Conservation (phyloP, 2,888 invertebrate species). For the Dryococelus australis region DNA sequence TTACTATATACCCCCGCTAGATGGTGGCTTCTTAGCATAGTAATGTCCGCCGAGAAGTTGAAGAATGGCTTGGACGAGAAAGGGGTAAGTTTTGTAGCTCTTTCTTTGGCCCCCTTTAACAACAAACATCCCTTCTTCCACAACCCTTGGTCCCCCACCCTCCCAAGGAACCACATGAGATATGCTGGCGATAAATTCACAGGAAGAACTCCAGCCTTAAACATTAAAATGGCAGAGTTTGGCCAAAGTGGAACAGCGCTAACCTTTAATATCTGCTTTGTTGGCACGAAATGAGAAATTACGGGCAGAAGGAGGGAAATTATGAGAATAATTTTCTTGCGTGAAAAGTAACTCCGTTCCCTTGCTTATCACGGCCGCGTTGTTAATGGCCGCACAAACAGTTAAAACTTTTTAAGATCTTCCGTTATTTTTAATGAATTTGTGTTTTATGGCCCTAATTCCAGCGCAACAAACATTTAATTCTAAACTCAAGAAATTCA, state of each 20-base stretch:
- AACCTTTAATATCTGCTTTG: slow-evolving; percentile 16
- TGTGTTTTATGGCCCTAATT: slow-evolving; percentile 4
- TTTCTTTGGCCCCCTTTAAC: slow-evolving; percentile 9
- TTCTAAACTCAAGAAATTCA: background rate
- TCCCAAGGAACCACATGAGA: background rate
- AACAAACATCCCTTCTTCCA: too few relatives aligned
- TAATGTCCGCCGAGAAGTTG: slow-evolving; percentile 20
- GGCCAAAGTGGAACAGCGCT: slow-evolving; percentile 16
- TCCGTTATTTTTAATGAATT: slow-evolving; percentile 16
- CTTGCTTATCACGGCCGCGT: slow-evolving; percentile 1
- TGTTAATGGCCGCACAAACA: slow-evolving; percentile 16
- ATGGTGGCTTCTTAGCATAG: slow-evolving; percentile 24
- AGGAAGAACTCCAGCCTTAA: background rate
- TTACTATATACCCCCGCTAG: background rate
- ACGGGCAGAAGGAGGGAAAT: background rate
- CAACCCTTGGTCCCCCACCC: background rate
- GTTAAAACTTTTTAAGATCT: slow-evolving; percentile 12
- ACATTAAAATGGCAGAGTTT: slow-evolving; percentile 16
- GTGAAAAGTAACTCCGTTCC: slow-evolving; percentile 4
- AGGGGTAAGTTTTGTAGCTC: slow-evolving; percentile 25
- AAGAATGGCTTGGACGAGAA: background rate
- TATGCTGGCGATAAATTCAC: background rate
- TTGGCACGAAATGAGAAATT: slow-evolving; percentile 16
- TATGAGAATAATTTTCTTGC: slow-evolving; percentile 16
- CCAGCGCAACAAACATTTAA: background rate